These are phyloP conservation scores for Plebejus melissa DNA, from an alignment of 2,888 invertebrate genomes.

Conservation along the genomic window DNA sequence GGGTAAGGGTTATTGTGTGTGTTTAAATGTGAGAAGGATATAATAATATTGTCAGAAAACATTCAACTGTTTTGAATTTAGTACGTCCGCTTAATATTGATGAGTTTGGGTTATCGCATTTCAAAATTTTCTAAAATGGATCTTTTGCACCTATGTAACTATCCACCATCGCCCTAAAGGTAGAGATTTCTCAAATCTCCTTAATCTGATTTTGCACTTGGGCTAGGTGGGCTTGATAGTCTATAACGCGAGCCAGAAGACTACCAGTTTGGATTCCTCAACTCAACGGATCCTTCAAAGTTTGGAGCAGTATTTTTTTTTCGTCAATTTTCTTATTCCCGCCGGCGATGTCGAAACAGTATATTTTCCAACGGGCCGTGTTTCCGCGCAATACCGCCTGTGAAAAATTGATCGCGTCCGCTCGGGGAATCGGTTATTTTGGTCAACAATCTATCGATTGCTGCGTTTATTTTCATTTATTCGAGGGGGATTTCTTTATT, in stretches of 20 bases:
- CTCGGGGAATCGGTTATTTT: slow-evolving; percentile 21
- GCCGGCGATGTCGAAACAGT: neutral
- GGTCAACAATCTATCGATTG: slow-evolving; percentile 22
- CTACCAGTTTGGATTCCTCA: neutral
- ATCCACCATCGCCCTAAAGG: too few relatives aligned
- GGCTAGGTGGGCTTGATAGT: too few relatives aligned
- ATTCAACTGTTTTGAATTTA: neutral
- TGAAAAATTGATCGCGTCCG: slow-evolving; percentile 24
- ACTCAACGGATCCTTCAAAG: neutral
- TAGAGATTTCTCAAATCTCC: too few relatives aligned
- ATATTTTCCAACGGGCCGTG: neutral
- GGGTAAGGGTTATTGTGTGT: neutral
- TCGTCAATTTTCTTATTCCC: neutral
- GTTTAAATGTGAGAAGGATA: neutral
- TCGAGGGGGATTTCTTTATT: slow-evolving; percentile 6
- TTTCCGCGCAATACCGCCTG: slow-evolving; percentile 10
- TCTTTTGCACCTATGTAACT: neutral
- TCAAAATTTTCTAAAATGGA: neutral
- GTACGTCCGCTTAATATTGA: neutral
- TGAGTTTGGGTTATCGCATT: too few relatives aligned
- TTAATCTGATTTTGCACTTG: too few relatives aligned
- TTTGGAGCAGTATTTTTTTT: neutral
- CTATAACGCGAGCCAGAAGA: neutral
- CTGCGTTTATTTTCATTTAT: slow-evolving; percentile 16
- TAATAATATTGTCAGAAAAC: neutral